A percentile compares a stretch with the other conserved stretches of the same genome.
Evolutionary conservation across 1,140 invertebrate genomes (phyloP).

Genomic region (Drosophila guanche): DNA sequence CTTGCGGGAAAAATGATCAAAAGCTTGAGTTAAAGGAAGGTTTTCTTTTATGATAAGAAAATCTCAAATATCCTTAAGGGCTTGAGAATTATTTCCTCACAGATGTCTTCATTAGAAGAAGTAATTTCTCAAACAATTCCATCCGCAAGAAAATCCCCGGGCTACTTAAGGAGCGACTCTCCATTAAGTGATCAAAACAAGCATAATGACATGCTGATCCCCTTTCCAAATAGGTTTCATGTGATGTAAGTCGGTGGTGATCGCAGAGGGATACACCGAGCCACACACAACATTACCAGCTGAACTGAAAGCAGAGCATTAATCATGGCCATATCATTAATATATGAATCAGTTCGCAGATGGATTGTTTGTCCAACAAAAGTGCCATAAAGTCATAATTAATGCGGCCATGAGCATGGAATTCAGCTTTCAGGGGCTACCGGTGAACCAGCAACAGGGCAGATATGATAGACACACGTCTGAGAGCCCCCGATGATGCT

Average conservation of each 20-base stretch:
- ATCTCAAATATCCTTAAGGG: background rate
- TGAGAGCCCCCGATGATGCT: constrained; percentile 21
- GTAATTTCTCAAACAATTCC: too few species aligned
- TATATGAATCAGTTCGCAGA: constrained; percentile 55
- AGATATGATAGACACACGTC: constrained; percentile 27
- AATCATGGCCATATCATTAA: constrained; percentile 53
- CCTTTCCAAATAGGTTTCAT: constrained; percentile 1
- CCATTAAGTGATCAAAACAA: constrained; percentile 32
- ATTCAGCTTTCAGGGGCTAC: constrained; percentile 21
- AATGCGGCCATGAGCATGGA: constrained; percentile 17
- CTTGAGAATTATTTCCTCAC: too few species aligned
- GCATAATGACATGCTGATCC: constrained; percentile 19
- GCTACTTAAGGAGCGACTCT: constrained; percentile 24
- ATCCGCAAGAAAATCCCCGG: constrained; percentile 8
- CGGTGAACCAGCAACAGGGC: constrained; percentile 8
- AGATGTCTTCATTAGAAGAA: too few species aligned
- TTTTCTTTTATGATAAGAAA: background rate
- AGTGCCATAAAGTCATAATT: constrained; percentile 7
- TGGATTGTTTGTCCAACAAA: constrained; percentile 6
- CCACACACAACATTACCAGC: constrained; percentile 26
- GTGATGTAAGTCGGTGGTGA: constrained; percentile 57
- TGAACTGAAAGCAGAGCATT: constrained; percentile 43
- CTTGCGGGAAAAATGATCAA: too few species aligned
- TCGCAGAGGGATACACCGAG: constrained; percentile 40
- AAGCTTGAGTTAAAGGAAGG: background rate